Evolutionary conservation across 1,140 invertebrate genomes (phyloP).

Genomic region (Cyrtorhinus lividipennis): DNA sequence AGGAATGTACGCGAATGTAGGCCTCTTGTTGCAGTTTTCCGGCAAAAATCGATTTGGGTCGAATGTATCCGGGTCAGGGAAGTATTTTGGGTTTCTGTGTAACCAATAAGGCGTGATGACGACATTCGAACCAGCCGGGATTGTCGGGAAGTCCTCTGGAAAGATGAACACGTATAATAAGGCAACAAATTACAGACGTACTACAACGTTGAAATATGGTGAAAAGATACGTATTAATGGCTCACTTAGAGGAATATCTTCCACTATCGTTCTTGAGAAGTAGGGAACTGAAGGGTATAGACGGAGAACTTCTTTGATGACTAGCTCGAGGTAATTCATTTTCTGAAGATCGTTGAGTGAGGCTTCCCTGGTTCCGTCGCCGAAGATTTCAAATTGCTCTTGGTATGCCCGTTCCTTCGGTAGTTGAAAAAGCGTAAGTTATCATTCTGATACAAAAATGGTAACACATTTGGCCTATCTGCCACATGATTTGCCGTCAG

Average conservation of each 20-base stretch:
- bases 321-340: constrained; percentile 34
- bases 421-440: constrained; percentile 22
- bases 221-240: too few relatives aligned
- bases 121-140: constrained; percentile 25
- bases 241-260: constrained; percentile 11
- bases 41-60: constrained; percentile 46
- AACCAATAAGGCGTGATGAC: constrained; percentile 29
- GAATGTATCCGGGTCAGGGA: constrained; percentile 42
- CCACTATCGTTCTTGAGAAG: constrained; percentile 28
- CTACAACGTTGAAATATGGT: too few relatives aligned
- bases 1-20: constrained; percentile 36
- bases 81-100: constrained; percentile 39
- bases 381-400: constrained; percentile 37
- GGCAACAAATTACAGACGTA: too few relatives aligned
- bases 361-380: constrained; percentile 24
- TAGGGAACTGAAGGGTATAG: constrained; percentile 37
- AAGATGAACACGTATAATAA: constrained; percentile 18
- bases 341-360: constrained; percentile 32
- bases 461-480: too few relatives aligned
- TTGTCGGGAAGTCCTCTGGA: constrained; percentile 15
- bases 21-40: constrained; percentile 33
- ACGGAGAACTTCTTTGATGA: constrained; percentile 30
- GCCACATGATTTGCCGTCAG: too few relatives aligned
- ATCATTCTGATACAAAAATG: too few relatives aligned
- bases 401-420: constrained; percentile 32